phyloP scores from a whole-genome alignment of 2,797 vertebrate genomes.

The Erpetoichthys calabaricus region DNA sequence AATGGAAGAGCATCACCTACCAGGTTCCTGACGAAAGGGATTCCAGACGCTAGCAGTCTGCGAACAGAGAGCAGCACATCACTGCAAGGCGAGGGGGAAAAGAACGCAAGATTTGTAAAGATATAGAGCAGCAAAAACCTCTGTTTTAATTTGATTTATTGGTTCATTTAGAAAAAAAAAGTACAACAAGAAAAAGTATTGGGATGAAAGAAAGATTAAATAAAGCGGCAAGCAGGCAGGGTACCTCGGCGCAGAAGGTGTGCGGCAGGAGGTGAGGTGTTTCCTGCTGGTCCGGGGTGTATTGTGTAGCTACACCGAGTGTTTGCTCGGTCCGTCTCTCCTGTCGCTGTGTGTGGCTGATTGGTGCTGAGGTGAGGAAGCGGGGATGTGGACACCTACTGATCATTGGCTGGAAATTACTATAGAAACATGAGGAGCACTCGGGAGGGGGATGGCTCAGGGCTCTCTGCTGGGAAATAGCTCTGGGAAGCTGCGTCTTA shows the following conservation, averaged over 20 bases:
- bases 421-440: conserved; percentile 68
- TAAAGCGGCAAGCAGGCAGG: conserved; percentile 29
- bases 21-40: conserved; percentile 65
- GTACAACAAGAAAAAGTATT: conserved; percentile 39
- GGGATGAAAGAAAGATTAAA: conserved; percentile 17
- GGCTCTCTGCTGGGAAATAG: conserved; percentile 37
- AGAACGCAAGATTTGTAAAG: conserved; percentile 14
- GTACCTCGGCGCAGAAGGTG: conserved; percentile 51
- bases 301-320: conserved; percentile 40
- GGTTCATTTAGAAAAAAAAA: conserved; percentile 36
- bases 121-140: conserved; percentile 33
- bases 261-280: conserved; percentile 25
- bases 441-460: conserved; percentile 46
- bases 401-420: conserved; percentile 85
- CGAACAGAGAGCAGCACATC: conserved; percentile 73
- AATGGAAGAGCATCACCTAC: conserved; percentile 68
- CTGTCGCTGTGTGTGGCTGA: conserved; percentile 78
- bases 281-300: conserved; percentile 41
- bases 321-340: conserved; percentile 64
- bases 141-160: conserved; percentile 26
- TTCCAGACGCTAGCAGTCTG: conserved; percentile 75
- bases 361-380: conserved; percentile 82
- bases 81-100: conserved; percentile 38
- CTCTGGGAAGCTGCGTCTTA: conserved; percentile 32
- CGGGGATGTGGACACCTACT: conserved; percentile 76